Percentiles rank a stretch among this genome's conserved stretches.
phyloP scores from a whole-genome alignment of 30 jellyfish, hydroid and myxozoan species.

The Cassiopea andromeda region DNA sequence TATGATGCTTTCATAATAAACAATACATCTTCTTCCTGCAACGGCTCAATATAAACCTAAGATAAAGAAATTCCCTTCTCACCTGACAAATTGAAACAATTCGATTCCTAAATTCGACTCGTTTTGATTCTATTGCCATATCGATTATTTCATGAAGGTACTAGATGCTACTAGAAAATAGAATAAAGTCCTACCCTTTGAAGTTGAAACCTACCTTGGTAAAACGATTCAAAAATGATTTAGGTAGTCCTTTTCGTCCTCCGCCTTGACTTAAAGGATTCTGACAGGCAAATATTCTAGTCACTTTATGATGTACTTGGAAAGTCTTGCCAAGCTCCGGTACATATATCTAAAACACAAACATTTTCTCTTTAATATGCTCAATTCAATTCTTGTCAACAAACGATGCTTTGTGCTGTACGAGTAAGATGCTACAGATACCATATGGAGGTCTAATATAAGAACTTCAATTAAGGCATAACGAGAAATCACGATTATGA shows the following conservation, averaged over 20 bases:
- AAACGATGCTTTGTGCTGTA: too few species aligned
- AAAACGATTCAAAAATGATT: conserved; percentile 92
- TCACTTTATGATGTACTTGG: conserved; percentile 68
- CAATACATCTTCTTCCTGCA: conserved; percentile 75
- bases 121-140: too few species aligned
- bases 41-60: conserved; percentile 88
- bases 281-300: conserved; percentile 97
- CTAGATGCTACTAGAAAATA: too few species aligned
- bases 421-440: too few species aligned
- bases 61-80: not conserved
- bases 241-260: conserved; percentile 98
- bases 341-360: conserved; percentile 73
- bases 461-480: not conserved
- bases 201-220: conserved; percentile 40
- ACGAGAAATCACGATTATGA: not conserved
- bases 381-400: too few species aligned
- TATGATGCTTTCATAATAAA: conserved; percentile 59
- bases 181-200: too few species aligned
- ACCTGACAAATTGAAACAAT: too few species aligned
- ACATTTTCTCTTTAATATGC: not conserved
- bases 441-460: too few species aligned
- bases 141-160: too few species aligned
- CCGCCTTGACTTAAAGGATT: conserved; percentile 97
- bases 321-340: conserved; percentile 94
- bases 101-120: too few species aligned